These are phyloP conservation scores for Festucalex cinctus DNA, from an alignment of 2,113 vertebrate species.

Conservation along the genomic window DNA sequence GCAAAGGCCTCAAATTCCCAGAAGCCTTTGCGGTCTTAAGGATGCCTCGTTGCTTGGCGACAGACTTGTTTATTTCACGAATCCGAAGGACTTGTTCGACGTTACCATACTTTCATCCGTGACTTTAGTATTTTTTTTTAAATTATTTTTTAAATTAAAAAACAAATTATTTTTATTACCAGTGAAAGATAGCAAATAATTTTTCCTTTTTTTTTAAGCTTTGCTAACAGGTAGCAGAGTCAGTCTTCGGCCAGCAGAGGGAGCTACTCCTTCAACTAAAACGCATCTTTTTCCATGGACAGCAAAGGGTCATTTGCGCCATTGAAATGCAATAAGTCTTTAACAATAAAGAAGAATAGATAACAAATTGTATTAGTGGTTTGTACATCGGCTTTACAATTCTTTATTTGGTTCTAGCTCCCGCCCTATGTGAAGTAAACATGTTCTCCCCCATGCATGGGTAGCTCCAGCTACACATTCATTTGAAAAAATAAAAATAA, in stretches of 20 bases:
- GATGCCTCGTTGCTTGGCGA: slow-evolving; percentile 70
- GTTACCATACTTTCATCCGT: not conserved
- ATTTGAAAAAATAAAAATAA: no score
- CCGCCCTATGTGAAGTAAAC: no score
- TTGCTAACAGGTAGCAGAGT: not conserved
- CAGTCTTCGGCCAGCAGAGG: not conserved
- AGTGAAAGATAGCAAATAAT: not conserved
- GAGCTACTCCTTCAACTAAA: not conserved
- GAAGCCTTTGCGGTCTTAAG: slow-evolving; percentile 50
- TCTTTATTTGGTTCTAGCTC: no score
- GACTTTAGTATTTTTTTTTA: not conserved
- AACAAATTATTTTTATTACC: not conserved
- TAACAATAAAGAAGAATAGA: no score
- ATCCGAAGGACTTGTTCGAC: no score
- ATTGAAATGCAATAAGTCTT: no score
- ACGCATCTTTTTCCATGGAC: not conserved
- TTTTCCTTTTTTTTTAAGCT: no score
- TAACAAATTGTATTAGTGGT: no score
- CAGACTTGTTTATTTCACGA: not conserved
- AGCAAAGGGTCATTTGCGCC: not conserved
- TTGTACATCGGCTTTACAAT: no score
- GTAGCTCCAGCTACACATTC: no score
- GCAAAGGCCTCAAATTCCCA: slow-evolving; percentile 71
- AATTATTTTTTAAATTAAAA: no score
- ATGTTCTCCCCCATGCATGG: no score